Conservation (phyloP, 2,888 invertebrate genomes). For the Eulithis testata region DNA sequence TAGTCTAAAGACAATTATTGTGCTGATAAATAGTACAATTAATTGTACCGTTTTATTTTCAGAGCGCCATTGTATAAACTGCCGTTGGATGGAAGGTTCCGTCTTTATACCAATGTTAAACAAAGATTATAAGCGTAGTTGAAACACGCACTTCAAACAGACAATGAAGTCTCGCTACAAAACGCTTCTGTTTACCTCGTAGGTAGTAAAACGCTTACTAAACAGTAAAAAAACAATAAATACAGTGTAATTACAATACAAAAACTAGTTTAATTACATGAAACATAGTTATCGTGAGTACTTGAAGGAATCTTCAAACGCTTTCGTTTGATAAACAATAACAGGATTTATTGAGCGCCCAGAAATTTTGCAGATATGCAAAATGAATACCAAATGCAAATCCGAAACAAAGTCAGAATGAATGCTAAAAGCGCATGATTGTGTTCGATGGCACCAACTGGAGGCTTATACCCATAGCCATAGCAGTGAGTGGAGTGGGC, state of each 20-base stretch:
- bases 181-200: neutral
- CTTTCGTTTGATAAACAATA: neutral
- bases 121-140: neutral
- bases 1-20: too few species aligned
- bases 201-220: neutral
- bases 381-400: too few species aligned
- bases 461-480: too few species aligned
- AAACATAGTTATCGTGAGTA: neutral
- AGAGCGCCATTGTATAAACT: too few species aligned
- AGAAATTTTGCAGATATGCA: too few species aligned
- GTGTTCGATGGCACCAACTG: too few species aligned
- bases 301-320: neutral
- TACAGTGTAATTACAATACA: neutral
- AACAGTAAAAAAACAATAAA: neutral
- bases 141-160: conserved; percentile 3
- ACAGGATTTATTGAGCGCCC: too few species aligned
- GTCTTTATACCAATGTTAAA: neutral
- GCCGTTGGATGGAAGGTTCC: neutral
- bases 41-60: too few species aligned
- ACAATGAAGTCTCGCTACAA: conserved; percentile 1
- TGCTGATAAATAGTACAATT: too few species aligned
- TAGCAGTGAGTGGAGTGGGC: too few species aligned
- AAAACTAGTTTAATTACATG: conserved; percentile 8
- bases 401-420: too few species aligned
- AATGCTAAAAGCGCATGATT: too few species aligned